phyloP scores from a whole-genome alignment of 2,113 vertebrate species.

The Vulpes vulpes region DNA sequence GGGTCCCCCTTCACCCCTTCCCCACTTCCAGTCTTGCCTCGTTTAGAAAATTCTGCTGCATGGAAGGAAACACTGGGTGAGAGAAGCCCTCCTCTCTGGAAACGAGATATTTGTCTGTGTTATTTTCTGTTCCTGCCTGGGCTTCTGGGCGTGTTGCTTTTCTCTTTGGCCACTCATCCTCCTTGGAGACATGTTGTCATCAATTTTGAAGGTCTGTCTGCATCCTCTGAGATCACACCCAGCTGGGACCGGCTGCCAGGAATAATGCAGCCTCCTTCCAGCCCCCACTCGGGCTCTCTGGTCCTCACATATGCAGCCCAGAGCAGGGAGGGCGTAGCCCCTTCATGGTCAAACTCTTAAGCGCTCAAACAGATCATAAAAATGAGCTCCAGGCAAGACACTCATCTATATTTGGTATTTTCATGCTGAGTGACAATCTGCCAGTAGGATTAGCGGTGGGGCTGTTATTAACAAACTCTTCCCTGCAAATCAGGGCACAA shows the following conservation, averaged over 20 bases:
- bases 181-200: slow-evolving; percentile 68
- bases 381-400: slow-evolving; percentile 34
- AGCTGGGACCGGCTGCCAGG: background rate
- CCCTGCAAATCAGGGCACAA: background rate
- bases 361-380: slow-evolving; percentile 27
- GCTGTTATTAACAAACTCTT: background rate
- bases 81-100: background rate
- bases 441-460: background rate
- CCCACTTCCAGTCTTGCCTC: background rate
- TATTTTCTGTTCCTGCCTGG: background rate
- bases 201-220: slow-evolving; percentile 40
- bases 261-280: background rate
- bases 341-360: background rate
- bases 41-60: background rate
- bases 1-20: too few relatives aligned
- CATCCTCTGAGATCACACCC: slow-evolving; percentile 55
- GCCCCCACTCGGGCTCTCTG: background rate
- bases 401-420: background rate
- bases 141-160: background rate
- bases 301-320: background rate
- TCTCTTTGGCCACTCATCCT: background rate
- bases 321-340: background rate
- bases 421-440: background rate
- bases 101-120: background rate
- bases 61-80: background rate